Evolutionary conservation across 2,888 invertebrate species (phyloP).

Genomic region (Drosophila algonquin): DNA sequence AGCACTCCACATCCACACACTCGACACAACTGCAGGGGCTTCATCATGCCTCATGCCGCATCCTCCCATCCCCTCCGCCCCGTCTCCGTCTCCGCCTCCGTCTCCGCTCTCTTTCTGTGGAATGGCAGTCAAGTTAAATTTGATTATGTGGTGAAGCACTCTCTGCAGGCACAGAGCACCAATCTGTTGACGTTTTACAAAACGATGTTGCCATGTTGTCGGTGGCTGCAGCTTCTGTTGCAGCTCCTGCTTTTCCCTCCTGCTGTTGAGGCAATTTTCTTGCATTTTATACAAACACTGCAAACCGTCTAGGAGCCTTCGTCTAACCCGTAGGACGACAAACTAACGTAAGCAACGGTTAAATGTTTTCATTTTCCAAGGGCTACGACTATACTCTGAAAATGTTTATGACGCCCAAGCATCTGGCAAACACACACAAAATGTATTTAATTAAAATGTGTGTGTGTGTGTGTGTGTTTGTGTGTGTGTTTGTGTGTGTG

Average conservation of each 20-base stretch:
- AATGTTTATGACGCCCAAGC: constrained; percentile 67
- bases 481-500: constrained; percentile 33
- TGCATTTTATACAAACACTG: constrained; percentile 65
- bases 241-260: constrained; percentile 5
- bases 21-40: constrained; percentile 18
- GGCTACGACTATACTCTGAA: constrained; percentile 39
- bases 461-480: constrained; percentile 23
- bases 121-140: constrained; percentile 63
- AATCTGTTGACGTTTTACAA: constrained; percentile 59
- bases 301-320: constrained; percentile 28
- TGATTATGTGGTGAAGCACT: constrained; percentile 64
- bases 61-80: background rate
- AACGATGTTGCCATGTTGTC: constrained; percentile 49
- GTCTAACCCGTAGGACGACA: constrained; percentile 19
- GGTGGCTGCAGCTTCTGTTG: constrained; percentile 1
- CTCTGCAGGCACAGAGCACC: constrained; percentile 22
- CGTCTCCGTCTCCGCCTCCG: too few relatives aligned
- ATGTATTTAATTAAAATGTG: constrained; percentile 74
- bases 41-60: constrained; percentile 10
- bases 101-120: background rate
- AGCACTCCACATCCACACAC: constrained; percentile 7
- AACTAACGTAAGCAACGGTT: constrained; percentile 56
- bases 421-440: constrained; percentile 60
- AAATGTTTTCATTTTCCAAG: constrained; percentile 74
- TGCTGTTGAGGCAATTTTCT: constrained; percentile 66